phyloP scores from a whole-genome alignment of 1,140 invertebrate species.

The Oscheius sp. region DNA sequence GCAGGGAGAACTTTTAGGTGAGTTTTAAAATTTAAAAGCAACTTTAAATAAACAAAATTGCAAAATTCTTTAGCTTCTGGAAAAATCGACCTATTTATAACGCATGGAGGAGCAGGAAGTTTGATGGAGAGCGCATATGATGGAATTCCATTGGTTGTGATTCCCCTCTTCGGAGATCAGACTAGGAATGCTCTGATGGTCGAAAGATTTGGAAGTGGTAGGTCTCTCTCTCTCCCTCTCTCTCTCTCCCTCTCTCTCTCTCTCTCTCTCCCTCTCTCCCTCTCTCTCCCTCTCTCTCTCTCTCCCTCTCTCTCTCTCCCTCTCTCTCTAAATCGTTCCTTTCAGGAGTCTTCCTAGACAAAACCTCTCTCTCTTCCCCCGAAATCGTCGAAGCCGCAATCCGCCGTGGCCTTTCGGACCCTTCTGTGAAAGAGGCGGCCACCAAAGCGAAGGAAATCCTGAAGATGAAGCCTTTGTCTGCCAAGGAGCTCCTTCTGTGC shows the following conservation, averaged over 20 bases:
- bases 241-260: not conserved
- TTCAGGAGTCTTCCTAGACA: not conserved
- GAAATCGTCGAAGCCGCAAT: not conserved
- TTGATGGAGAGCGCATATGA: constrained; percentile 26
- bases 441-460: not conserved
- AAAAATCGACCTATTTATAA: constrained; percentile 32
- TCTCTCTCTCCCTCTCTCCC: not conserved
- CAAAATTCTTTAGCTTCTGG: constrained; percentile 20
- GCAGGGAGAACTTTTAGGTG: constrained; percentile 39
- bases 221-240: not conserved
- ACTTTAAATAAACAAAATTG: not conserved
- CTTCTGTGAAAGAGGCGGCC: not conserved
- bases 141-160: constrained; percentile 30
- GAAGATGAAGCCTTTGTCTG: not conserved
- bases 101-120: constrained; percentile 32
- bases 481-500: not conserved
- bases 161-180: constrained; percentile 41
- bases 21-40: not conserved
- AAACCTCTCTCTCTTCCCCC: not conserved
- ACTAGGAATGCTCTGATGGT: constrained; percentile 35
- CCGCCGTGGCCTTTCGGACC: not conserved
- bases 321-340: not conserved
- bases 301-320: not conserved
- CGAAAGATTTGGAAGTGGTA: constrained; percentile 5
- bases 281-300: not conserved